phyloP scores from a whole-genome alignment of 2,113 vertebrate genomes.

The Pseudorhombus dupliciocellatus region DNA sequence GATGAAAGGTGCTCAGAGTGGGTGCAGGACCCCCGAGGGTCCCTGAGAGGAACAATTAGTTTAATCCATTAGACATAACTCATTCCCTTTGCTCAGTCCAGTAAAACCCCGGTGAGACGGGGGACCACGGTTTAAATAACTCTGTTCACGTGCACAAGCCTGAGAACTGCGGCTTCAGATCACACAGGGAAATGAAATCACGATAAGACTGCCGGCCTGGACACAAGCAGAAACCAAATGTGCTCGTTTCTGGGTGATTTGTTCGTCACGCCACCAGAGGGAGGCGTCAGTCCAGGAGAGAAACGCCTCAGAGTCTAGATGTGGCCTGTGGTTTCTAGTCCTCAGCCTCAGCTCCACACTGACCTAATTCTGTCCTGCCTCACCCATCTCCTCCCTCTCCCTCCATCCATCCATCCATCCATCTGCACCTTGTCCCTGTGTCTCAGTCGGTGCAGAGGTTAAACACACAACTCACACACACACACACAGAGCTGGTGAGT shows the following conservation, averaged over 20 bases:
- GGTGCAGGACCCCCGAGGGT: too few species aligned
- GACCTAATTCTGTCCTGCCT: conserved; percentile 75
- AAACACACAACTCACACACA: neutral
- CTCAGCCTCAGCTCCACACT: conserved; percentile 59
- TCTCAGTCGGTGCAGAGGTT: conserved; percentile 7
- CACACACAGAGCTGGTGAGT: neutral
- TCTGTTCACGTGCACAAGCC: too few species aligned
- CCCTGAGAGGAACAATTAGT: too few species aligned
- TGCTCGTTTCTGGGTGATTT: neutral
- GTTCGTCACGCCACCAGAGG: conserved; percentile 56
- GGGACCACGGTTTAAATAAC: too few species aligned
- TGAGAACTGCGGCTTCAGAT: too few species aligned
- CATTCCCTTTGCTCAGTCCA: too few species aligned
- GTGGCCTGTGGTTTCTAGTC: conserved; percentile 52
- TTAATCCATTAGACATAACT: too few species aligned
- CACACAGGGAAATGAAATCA: neutral
- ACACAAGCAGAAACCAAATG: neutral
- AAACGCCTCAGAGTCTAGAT: too few species aligned
- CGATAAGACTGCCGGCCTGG: too few species aligned
- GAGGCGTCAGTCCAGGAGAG: conserved; percentile 27
- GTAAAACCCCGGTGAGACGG: too few species aligned
- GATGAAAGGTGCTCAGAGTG: too few species aligned
- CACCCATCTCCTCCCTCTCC: conserved; percentile 6
- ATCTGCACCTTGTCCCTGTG: conserved; percentile 8
- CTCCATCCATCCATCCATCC: conserved; percentile 4